Conservation (phyloP, 2,888 invertebrate species). For the Nomada goodeniana region DNA sequence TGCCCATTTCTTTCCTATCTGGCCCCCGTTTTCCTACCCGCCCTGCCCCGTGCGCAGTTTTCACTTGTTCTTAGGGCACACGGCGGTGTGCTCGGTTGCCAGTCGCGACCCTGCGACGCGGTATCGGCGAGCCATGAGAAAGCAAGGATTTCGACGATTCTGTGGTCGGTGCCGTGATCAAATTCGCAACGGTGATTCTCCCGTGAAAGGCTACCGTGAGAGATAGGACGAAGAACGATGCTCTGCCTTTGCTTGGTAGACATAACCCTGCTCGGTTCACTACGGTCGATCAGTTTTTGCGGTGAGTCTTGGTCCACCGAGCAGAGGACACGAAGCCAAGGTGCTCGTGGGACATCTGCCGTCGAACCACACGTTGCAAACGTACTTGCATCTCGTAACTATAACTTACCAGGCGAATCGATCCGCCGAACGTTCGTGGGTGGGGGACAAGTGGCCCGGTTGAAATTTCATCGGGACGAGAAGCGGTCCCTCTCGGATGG, state of each 20-base stretch:
- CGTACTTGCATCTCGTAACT: conserved; percentile 56
- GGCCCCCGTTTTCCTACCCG: neutral
- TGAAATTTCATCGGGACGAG: conserved; percentile 70
- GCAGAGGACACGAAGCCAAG: conserved; percentile 57
- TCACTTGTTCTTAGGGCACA: neutral
- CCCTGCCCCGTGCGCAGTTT: neutral
- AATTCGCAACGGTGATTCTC: conserved; percentile 59
- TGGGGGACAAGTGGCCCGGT: conserved; percentile 46
- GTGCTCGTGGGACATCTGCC: conserved; percentile 50
- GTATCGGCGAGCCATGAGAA: conserved; percentile 7
- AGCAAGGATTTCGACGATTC: conserved; percentile 24
- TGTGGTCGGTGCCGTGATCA: conserved; percentile 48
- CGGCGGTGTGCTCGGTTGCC: neutral
- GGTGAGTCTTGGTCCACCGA: conserved; percentile 78
- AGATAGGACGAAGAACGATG: conserved; percentile 47
- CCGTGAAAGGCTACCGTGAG: conserved; percentile 53
- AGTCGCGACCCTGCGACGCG: neutral
- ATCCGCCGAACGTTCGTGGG: conserved; percentile 50
- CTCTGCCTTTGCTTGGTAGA: conserved; percentile 27
- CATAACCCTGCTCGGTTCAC: conserved; percentile 47
- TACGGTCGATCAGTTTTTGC: conserved; percentile 73
- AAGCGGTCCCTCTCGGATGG: neutral
- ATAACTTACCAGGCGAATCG: conserved; percentile 51
- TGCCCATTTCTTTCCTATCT: conserved; percentile 43
- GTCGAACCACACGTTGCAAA: conserved; percentile 48